phyloP scores from a whole-genome alignment of 2,113 vertebrate species.

The Eudyptes chrysolophus region DNA sequence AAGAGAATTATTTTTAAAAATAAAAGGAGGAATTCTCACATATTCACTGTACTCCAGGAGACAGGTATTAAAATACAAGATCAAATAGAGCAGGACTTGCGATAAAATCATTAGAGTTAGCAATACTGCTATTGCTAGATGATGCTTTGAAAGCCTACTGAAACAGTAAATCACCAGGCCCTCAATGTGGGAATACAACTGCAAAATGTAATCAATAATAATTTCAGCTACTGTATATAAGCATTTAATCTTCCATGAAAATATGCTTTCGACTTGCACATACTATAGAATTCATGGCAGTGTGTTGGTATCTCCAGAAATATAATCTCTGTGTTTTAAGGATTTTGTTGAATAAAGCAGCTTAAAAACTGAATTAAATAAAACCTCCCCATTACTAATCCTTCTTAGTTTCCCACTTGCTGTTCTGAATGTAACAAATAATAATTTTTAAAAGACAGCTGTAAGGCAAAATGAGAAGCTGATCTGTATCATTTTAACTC shows the following conservation, averaged over 20 bases:
- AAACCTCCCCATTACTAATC: slow-evolving; percentile 66
- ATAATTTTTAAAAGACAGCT: slow-evolving; percentile 31
- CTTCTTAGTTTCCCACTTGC: slow-evolving; percentile 67
- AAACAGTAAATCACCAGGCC: not conserved
- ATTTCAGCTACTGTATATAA: slow-evolving; percentile 1
- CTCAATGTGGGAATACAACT: not conserved
- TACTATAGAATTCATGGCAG: slow-evolving; percentile 7
- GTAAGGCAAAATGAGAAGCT: slow-evolving; percentile 13
- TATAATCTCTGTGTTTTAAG: slow-evolving; percentile 64
- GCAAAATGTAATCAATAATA: slow-evolving; percentile 30
- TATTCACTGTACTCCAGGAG: not conserved
- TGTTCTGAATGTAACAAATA: slow-evolving; percentile 51
- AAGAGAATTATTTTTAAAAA: not conserved
- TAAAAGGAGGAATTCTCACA: not conserved
- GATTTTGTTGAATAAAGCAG: slow-evolving; percentile 66
- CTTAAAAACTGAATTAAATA: slow-evolving; percentile 68
- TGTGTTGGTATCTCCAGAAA: slow-evolving; percentile 44
- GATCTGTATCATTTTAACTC: not conserved
- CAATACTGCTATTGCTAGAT: not conserved
- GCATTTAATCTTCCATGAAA: slow-evolving; percentile 49
- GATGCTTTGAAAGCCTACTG: not conserved
- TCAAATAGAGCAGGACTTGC: not conserved
- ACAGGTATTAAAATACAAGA: not conserved
- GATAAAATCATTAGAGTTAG: not conserved
- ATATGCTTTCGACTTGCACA: slow-evolving; percentile 8